Evolutionary conservation across 30 jellyfish, hydroid and myxozoan species (phyloP), one percentile per base, ranked within the genome.

Genomic region (Cassiopea xamachana): DNA sequence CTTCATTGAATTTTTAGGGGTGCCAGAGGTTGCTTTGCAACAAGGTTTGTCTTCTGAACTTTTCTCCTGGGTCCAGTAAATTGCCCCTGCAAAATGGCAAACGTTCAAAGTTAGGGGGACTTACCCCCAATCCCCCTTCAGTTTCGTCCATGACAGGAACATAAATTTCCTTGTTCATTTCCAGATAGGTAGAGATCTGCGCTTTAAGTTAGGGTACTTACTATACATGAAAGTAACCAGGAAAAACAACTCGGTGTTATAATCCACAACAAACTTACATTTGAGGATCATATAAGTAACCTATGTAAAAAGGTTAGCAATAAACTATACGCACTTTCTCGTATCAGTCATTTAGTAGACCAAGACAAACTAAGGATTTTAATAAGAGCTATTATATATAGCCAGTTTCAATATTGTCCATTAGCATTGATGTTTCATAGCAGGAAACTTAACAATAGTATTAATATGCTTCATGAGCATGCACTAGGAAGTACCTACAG

Each of bases 241-340:
- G 90, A 81, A 27, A 82, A 82, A 55, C 73, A 73, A 44, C 90
- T 82, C n/a, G 90, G 93, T 72, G 48, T 77, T 45, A 85, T 46
- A 17, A 51, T 82, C 1, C 84, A 89, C 59, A 89, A 80, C 49
- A 50, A 70, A 27, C 79, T 68, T 5, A 48, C 71, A 13, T 80
- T 80, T 17, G 68, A 89, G 67, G 70, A 81, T 14, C 96, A 82
- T 27, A 62, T 19, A 44, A 39, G 48, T 15, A 88, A 48, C 12
- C 75, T 74, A 59, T 90, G 97, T 81, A 75, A 82, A 64, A 89
- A 83, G 62, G 97, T 88, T 70, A 83, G 93, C 61, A 85, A 83
- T n/a, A 90, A 90, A 39, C 86, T 90, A n/a, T 45, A 78, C 83
- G 97, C 97, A 14, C 86, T 90, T 5, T 71, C 96, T 16, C 74